phyloP scores from a whole-genome alignment of 2,888 invertebrate genomes.

The Tipula lateralis region DNA sequence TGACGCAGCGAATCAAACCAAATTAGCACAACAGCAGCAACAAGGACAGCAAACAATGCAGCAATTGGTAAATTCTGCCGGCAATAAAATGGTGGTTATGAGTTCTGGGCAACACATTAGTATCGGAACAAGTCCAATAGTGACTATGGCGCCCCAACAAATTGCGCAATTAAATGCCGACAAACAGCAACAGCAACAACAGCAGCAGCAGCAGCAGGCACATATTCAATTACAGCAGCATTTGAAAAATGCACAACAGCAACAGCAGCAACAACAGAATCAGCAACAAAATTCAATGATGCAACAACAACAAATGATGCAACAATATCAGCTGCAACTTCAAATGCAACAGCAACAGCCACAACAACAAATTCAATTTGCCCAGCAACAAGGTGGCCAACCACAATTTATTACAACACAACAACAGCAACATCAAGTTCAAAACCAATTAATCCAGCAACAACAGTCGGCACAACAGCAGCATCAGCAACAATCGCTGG shows the following conservation, averaged over 20 bases:
- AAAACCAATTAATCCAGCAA: constrained; percentile 52
- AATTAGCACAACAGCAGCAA: constrained; percentile 34
- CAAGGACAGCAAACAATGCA: constrained; percentile 50
- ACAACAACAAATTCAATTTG: constrained; percentile 39
- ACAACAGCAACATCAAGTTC: constrained; percentile 51
- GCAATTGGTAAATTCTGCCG: constrained; percentile 51
- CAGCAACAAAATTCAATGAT: constrained; percentile 34
- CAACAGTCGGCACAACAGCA: constrained; percentile 41
- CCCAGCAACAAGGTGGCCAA: constrained; percentile 42
- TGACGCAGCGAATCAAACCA: constrained; percentile 67
- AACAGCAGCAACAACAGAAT: constrained; percentile 51
- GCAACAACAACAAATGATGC: constrained; percentile 38
- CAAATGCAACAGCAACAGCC: constrained; percentile 39
- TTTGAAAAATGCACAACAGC: constrained; percentile 54
- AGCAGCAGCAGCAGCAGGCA: constrained; percentile 43
- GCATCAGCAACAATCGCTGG: constrained; percentile 39
- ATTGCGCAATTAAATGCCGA: constrained; percentile 47
- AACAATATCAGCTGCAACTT: constrained; percentile 39
- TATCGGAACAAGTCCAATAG: constrained; percentile 35
- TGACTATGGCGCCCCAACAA: constrained; percentile 37
- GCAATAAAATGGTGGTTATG: constrained; percentile 53
- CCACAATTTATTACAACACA: constrained; percentile 52
- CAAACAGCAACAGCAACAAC: constrained; percentile 41
- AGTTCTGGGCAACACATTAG: constrained; percentile 47
- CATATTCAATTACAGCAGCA: constrained; percentile 43